Percentiles rank a stretch among this genome's conserved stretches.
Evolutionary conservation across 2,888 invertebrate species (phyloP).

Genomic region (Creontiades dilutus): DNA sequence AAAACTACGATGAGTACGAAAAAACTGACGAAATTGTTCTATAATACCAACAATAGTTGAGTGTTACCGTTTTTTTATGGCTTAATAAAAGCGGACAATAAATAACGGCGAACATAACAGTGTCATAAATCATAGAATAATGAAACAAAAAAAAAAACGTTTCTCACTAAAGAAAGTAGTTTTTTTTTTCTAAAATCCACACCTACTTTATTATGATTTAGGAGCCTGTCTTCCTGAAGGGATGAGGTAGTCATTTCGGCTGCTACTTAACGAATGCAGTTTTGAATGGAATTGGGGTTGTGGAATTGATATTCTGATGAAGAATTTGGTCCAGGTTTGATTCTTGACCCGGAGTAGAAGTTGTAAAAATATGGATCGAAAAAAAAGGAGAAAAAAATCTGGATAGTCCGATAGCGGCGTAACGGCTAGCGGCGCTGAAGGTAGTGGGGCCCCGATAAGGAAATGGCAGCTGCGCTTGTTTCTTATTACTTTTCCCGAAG

Average conservation of each 20-base stretch:
- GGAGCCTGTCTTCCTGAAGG: too few relatives aligned
- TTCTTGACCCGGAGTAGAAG: background rate
- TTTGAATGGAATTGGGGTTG: too few relatives aligned
- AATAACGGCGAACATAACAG: background rate
- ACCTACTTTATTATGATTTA: too few relatives aligned
- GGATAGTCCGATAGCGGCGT: constrained; percentile 1
- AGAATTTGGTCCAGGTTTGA: background rate
- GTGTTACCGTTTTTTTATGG: background rate
- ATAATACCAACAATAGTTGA: constrained; percentile 1
- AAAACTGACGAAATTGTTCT: background rate
- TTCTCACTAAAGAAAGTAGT: too few relatives aligned
- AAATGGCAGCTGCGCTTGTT: constrained; percentile 42
- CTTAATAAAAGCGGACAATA: background rate
- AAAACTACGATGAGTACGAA: background rate
- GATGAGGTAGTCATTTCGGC: too few relatives aligned
- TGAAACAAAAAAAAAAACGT: background rate
- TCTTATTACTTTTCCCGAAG: constrained; percentile 32
- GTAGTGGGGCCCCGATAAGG: constrained; percentile 26
- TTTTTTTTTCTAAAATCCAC: too few relatives aligned
- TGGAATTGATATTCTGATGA: background rate
- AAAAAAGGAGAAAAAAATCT: background rate
- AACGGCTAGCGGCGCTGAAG: constrained; percentile 15
- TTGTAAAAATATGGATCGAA: background rate
- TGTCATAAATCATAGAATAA: constrained; percentile 9
- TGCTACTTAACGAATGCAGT: too few relatives aligned